Conservation (phyloP, 2,797 vertebrate genomes). For the Nannoperca obscura region DNA sequence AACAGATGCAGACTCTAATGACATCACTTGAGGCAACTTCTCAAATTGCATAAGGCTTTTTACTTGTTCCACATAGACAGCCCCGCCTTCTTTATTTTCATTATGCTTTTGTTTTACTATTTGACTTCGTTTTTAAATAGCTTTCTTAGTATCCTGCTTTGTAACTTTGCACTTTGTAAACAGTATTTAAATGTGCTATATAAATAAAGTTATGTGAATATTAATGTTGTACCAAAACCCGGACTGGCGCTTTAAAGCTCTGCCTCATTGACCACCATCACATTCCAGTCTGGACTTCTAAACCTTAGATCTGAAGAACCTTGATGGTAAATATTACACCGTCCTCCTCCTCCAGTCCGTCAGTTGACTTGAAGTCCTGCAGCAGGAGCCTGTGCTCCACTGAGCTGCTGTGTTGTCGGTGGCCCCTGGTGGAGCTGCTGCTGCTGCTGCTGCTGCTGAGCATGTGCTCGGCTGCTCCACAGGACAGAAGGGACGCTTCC, state of each 20-base stretch:
- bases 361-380: conserved; percentile 10
- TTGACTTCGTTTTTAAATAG: too few relatives aligned
- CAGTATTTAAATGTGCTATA: too few relatives aligned
- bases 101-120: too few relatives aligned
- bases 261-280: neutral
- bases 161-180: too few relatives aligned
- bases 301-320: conserved; percentile 19
- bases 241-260: conserved; percentile 7
- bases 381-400: conserved; percentile 32
- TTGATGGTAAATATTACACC: neutral
- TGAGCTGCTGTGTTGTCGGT: conserved; percentile 24
- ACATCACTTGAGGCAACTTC: neutral
- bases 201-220: too few relatives aligned
- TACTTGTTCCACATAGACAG: too few relatives aligned
- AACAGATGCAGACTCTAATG: neutral
- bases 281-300: neutral
- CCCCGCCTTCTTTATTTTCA: too few relatives aligned
- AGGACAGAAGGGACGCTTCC: conserved; percentile 28
- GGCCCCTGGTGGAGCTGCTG: conserved; percentile 32
- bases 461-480: conserved; percentile 43
- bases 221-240: neutral
- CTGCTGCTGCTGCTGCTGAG: conserved; percentile 27
- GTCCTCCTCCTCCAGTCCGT: conserved; percentile 24
- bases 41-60: too few relatives aligned
- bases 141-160: too few relatives aligned